Conservation (phyloP, 2,797 vertebrate species). For the Chaetophractus vellerosus region DNA sequence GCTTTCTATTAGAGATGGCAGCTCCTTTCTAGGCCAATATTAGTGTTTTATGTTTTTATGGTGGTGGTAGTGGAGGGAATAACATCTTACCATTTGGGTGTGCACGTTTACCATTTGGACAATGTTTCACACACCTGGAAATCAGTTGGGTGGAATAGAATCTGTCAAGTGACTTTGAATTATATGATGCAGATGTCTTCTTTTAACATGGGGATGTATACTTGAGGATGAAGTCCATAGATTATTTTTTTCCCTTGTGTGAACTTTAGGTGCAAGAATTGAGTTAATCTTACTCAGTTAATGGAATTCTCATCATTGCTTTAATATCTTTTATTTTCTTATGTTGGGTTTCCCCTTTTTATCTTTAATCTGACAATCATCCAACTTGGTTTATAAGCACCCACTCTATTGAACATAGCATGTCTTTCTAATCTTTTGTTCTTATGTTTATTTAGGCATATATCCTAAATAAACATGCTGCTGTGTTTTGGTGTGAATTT, state of each 20-base stretch:
- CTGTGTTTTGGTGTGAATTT: not conserved
- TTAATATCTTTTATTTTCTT: constrained; percentile 31
- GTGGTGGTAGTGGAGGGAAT: not conserved
- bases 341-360: not conserved
- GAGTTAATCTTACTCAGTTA: not conserved
- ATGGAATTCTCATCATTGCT: not conserved
- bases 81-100: not conserved
- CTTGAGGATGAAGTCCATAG: not conserved
- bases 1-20: not conserved
- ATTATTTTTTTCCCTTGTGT: not conserved
- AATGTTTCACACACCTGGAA: not conserved
- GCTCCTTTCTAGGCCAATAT: not conserved
- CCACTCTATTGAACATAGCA: not conserved
- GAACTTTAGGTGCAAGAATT: not conserved
- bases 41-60: not conserved
- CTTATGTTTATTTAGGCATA: not conserved
- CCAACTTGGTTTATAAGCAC: not conserved
- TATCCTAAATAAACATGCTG: not conserved
- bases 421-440: not conserved
- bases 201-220: not conserved
- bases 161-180: constrained; percentile 6
- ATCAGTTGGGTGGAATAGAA: not conserved
- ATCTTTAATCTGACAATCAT: not conserved
- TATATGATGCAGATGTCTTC: not conserved
- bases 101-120: not conserved